Conservation (phyloP, 2,797 vertebrate genomes). For the Sebastes itinus region DNA sequence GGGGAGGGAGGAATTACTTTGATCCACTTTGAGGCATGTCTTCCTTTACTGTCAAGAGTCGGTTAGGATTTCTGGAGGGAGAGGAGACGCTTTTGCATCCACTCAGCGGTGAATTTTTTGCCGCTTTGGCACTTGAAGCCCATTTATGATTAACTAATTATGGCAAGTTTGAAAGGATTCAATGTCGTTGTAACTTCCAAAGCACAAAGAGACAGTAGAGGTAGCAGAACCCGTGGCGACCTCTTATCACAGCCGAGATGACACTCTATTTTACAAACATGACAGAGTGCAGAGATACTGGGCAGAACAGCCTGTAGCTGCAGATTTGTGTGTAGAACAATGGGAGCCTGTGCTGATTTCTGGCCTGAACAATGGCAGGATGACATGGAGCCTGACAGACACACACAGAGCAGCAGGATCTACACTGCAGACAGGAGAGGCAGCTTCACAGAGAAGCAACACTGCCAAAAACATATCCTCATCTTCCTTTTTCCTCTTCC, state of each 20-base stretch:
- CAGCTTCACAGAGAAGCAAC: conserved; percentile 53
- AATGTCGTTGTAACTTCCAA: neutral
- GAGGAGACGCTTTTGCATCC: conserved; percentile 7
- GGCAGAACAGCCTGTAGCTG: conserved; percentile 55
- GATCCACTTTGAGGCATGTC: conserved; percentile 68
- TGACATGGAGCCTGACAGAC: conserved; percentile 78
- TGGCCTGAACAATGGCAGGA: conserved; percentile 81
- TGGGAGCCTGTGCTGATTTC: conserved; percentile 72
- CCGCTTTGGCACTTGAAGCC: neutral
- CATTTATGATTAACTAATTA: conserved; percentile 9
- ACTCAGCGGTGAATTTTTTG: neutral
- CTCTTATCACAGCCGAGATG: conserved; percentile 38
- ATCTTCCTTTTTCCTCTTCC: conserved; percentile 70
- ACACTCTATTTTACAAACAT: conserved; percentile 61
- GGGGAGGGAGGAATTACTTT: conserved; percentile 53
- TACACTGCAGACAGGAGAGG: conserved; percentile 61
- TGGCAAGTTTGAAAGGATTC: conserved; percentile 17
- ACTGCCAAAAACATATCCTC: conserved; percentile 67
- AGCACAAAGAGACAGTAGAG: conserved; percentile 13
- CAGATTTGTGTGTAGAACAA: conserved; percentile 73
- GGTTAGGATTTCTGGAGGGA: conserved; percentile 14
- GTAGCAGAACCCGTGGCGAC: conserved; percentile 4
- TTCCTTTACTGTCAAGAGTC: conserved; percentile 59
- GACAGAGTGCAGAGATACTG: conserved; percentile 66
- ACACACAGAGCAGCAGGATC: conserved; percentile 65